Evolutionary conservation across 1,140 invertebrate species (phyloP), one percentile per base, ranked within the genome.

Genomic region (Nymphalis io): DNA sequence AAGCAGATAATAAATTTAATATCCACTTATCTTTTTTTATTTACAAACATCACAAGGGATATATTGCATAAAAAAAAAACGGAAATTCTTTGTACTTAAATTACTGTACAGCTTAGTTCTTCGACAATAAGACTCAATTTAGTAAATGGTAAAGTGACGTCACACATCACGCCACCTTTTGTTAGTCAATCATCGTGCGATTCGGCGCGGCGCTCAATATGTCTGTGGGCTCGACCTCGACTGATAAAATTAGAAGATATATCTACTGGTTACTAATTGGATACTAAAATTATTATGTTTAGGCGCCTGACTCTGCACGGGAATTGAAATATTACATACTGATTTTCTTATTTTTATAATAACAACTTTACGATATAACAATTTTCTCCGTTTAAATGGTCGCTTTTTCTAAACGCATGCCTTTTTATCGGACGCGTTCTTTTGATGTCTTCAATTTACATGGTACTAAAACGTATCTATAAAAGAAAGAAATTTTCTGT

Each of bases 161-260:
- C 88, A 90, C 78, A 82, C 83, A 89, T 91, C 89, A 91, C 89
- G 89, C 88, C 89, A 91, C 89, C 88, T 90, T 89, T 90, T 82
- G 85, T 89, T 87, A 89, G 87, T 83, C 84, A 85, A 82, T 82
- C 72, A 70, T 68, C 70, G 70, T 72, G 81, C 87, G 85, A 88
- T 88, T 80, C 87, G 82, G 85, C 85, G 80, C 74, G 68, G 48
- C 80, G 63, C 76, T 18, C 48, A 70, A 78, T 76, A 60, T 61
- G 70, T 58, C 68, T 65, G 69, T 72, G 73, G 66, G 68, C 69
- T 63, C 73, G 74, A 79, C 76, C 76, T 80, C 76, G 79, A 33
- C 46, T 73, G 38, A 63, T 53, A 66, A 75, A 70, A 61, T 72
- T 68, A 58, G 58, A 75, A 68, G 33, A 53, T 67, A 62, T 65